These are phyloP conservation scores for Fabriciana adippe DNA, from an alignment of 2,888 invertebrate species.

Conservation along the genomic window DNA sequence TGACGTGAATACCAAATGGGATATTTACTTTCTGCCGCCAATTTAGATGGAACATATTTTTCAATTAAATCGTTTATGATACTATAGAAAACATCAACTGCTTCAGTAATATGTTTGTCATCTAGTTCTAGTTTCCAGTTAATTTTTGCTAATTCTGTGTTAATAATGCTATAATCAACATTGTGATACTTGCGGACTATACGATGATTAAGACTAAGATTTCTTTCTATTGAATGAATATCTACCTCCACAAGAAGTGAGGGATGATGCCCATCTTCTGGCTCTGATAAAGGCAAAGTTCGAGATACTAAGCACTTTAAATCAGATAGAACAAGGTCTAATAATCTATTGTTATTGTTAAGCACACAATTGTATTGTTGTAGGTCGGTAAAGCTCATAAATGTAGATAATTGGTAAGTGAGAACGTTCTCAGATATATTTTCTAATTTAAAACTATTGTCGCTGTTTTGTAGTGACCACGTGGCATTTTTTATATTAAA, in stretches of 20 bases:
- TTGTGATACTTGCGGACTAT: conserved; percentile 9
- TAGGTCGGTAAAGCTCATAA: conserved; percentile 9
- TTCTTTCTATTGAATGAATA: conserved; percentile 3
- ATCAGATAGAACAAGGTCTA: conserved; percentile 16
- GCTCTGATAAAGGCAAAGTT: no score
- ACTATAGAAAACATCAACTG: conserved; percentile 13
- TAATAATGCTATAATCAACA: conserved; percentile 7
- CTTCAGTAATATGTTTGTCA: conserved; percentile 18
- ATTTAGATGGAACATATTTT: conserved; percentile 11
- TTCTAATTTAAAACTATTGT: no score
- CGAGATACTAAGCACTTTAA: conserved; percentile 1
- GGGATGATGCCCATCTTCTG: no score
- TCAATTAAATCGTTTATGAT: conserved; percentile 9
- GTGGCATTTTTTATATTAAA: no score
- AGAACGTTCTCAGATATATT: no score
- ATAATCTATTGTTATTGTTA: conserved; percentile 10
- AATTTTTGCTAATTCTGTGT: no score
- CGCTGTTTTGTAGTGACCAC: no score
- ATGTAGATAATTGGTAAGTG: not conserved
- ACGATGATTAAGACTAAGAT: conserved; percentile 11
- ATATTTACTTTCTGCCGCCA: conserved; percentile 1
- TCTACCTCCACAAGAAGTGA: no score
- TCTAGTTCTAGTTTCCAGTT: no score
- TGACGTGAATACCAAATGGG: not conserved
- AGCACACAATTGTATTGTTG: conserved; percentile 4